Evolutionary conservation across 2,797 vertebrate genomes (phyloP).

Genomic region (Pristis pectinata): DNA sequence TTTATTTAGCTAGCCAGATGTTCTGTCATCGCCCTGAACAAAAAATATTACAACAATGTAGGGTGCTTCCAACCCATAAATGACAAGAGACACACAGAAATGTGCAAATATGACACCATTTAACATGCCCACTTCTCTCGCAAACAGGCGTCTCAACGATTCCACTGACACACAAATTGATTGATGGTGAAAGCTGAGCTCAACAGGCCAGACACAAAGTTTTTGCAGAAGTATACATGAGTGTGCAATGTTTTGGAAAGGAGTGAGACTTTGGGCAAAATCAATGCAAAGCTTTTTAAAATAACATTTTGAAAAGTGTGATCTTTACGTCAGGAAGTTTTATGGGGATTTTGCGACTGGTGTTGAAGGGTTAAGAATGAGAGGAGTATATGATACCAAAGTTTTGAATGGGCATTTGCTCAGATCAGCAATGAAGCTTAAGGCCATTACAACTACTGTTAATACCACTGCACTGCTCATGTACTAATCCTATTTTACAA

Average conservation of each 20-base stretch:
- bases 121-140: constrained; percentile 13
- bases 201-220: constrained; percentile 8
- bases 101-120: constrained; percentile 33
- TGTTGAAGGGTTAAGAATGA: not conserved
- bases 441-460: not conserved
- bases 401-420: not conserved
- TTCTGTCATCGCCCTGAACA: constrained; percentile 21
- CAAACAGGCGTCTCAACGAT: not conserved
- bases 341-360: not conserved
- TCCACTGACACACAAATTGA: constrained; percentile 29
- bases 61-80: not conserved
- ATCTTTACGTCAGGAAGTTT: not conserved
- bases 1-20: constrained; percentile 49
- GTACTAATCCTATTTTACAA: not conserved
- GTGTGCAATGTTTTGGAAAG: not conserved
- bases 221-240: constrained; percentile 22
- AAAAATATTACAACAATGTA: constrained; percentile 1
- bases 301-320: not conserved
- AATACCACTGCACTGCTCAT: not conserved
- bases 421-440: not conserved
- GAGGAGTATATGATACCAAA: not conserved
- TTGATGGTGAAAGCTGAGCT: not conserved
- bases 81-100: constrained; percentile 29
- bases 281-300: not conserved
- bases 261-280: not conserved